Evolutionary conservation across 64 coral and sea anemone species (phyloP).

Genomic region (Montipora sp.): DNA sequence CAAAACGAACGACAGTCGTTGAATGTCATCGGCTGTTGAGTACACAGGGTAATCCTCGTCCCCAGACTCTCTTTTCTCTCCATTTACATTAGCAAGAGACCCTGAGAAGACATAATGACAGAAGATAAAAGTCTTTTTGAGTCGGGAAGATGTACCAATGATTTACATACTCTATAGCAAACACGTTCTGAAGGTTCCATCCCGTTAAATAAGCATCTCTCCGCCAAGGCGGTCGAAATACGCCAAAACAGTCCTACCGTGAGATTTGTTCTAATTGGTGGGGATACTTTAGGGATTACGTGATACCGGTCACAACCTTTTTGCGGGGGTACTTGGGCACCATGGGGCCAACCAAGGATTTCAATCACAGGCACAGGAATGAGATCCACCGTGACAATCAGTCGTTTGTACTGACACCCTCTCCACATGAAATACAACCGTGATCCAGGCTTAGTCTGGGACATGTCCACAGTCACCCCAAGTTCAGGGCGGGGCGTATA

Average conservation of each 20-base stretch:
- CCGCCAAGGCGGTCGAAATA: constrained; percentile 68
- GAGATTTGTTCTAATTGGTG: constrained; percentile 6
- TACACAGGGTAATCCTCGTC: too few species aligned
- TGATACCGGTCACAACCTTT: constrained; percentile 30
- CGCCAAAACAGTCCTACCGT: constrained; percentile 48
- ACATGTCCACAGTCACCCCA: constrained; percentile 72
- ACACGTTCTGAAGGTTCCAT: constrained; percentile 5
- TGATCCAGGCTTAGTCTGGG: constrained; percentile 61
- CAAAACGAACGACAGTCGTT: constrained; percentile 7
- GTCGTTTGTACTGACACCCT: constrained; percentile 54
- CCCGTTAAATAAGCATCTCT: constrained; percentile 37
- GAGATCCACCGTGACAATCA: constrained; percentile 61
- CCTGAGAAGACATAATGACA: neutral
- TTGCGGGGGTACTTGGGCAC: constrained; percentile 7
- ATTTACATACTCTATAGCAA: constrained; percentile 69
- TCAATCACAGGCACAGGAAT: constrained; percentile 59
- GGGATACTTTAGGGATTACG: constrained; percentile 61
- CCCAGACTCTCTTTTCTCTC: too few species aligned
- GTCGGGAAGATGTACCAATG: constrained; percentile 23
- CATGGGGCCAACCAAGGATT: constrained; percentile 54
- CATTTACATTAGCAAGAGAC: too few species aligned
- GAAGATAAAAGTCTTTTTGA: constrained; percentile 5
- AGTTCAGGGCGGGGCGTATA: neutral
- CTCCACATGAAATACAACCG: constrained; percentile 68
- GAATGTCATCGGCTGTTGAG: constrained; percentile 6